A percentile compares a stretch with the other conserved stretches of the same genome.
Evolutionary conservation across 2,888 invertebrate genomes (phyloP).

Genomic region (Glyphotaelius pellucidus): DNA sequence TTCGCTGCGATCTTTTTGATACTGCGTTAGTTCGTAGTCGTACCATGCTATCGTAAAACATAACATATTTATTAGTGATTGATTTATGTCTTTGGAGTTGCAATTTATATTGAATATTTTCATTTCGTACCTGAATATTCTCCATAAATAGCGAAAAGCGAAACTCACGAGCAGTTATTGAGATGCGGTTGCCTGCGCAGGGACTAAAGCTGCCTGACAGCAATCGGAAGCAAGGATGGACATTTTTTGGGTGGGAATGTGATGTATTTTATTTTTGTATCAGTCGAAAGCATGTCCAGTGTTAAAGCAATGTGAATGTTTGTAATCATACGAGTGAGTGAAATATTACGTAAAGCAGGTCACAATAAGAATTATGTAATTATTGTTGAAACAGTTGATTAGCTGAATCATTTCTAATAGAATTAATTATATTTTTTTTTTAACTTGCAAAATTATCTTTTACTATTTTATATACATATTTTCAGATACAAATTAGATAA

Average conservation of each 20-base stretch:
- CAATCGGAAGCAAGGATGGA: slow-evolving; percentile 37
- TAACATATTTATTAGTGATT: slow-evolving; percentile 62
- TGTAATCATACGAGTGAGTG: slow-evolving; percentile 8
- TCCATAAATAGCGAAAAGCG: slow-evolving; percentile 56
- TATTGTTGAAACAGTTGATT: slow-evolving; percentile 34
- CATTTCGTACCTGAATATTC: slow-evolving; percentile 51
- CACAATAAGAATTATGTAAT: slow-evolving; percentile 3
- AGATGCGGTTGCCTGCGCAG: slow-evolving; percentile 51
- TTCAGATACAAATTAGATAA: neutral
- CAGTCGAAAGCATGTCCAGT: slow-evolving; percentile 33
- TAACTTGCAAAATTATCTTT: neutral
- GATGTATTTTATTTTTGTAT: slow-evolving; percentile 17
- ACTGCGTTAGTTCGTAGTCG: slow-evolving; percentile 90
- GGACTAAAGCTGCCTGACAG: slow-evolving; percentile 40
- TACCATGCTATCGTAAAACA: slow-evolving; percentile 86
- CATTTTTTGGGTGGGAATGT: slow-evolving; percentile 35
- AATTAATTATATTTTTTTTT: neutral
- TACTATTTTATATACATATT: neutral
- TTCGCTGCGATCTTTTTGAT: slow-evolving; percentile 88
- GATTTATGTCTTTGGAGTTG: slow-evolving; percentile 1
- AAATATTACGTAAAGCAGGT: slow-evolving; percentile 19
- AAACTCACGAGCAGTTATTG: slow-evolving; percentile 58
- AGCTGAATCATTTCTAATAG: slow-evolving; percentile 29
- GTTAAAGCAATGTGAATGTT: slow-evolving; percentile 55
- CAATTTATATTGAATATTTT: slow-evolving; percentile 15